Evolutionary conservation across 2,888 invertebrate species (phyloP).

Genomic region (Drosophila paracracens): DNA sequence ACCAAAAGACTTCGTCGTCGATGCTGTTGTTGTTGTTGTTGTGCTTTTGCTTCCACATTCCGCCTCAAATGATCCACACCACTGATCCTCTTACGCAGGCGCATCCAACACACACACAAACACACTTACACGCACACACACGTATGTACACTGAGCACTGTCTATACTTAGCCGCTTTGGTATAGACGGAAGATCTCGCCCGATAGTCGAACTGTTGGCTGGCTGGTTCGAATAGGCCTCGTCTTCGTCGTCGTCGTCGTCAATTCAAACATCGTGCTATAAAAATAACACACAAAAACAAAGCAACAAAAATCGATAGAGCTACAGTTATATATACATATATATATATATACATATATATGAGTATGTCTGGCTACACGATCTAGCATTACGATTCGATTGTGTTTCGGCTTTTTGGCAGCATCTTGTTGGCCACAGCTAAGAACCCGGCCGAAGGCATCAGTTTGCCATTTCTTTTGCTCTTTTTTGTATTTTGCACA

Average conservation of each 20-base stretch:
- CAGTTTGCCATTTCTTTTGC: slow-evolving; percentile 58
- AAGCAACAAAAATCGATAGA: slow-evolving; percentile 25
- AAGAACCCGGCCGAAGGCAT: slow-evolving; percentile 58
- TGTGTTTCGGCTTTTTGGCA: slow-evolving; percentile 69
- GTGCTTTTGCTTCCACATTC: slow-evolving; percentile 47
- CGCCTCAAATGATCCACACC: slow-evolving; percentile 62
- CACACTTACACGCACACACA: slow-evolving; percentile 16
- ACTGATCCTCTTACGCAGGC: slow-evolving; percentile 70
- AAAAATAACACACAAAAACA: slow-evolving; percentile 65
- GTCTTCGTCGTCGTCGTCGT: slow-evolving; percentile 10
- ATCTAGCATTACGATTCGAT: slow-evolving; percentile 63
- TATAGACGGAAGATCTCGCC: slow-evolving; percentile 56
- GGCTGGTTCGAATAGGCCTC: slow-evolving; percentile 45
- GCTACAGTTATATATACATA: slow-evolving; percentile 8
- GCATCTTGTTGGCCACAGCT: slow-evolving; percentile 26
- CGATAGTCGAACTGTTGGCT: slow-evolving; percentile 62
- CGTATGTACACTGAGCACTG: slow-evolving; percentile 2
- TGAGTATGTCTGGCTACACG: slow-evolving; percentile 34
- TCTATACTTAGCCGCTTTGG: slow-evolving; percentile 71
- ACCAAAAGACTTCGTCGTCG: slow-evolving; percentile 40
- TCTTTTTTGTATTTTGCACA: slow-evolving; percentile 22
- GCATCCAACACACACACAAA: slow-evolving; percentile 39
- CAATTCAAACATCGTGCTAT: slow-evolving; percentile 51
- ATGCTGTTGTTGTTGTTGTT: slow-evolving; percentile 17
- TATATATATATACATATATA: neutral